Conservation (phyloP, 2,888 invertebrate genomes). For the Catocala nupta region DNA sequence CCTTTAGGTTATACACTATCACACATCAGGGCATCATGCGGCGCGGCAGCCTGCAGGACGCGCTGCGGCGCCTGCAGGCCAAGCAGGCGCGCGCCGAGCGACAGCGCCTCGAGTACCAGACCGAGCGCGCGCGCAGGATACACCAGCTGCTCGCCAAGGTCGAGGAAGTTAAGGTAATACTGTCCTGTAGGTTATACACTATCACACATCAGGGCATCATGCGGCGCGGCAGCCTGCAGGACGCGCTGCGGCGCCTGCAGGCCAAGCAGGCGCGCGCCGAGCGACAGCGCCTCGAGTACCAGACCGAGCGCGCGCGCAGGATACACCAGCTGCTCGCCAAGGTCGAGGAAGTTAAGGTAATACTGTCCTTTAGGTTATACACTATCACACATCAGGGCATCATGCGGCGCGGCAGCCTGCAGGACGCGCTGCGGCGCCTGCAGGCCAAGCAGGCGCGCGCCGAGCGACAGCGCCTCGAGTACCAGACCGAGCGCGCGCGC, state of each 20-base stretch:
- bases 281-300: conserved; percentile 93
- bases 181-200: no score
- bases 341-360: conserved; percentile 92
- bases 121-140: conserved; percentile 94
- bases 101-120: conserved; percentile 93
- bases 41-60: conserved; percentile 94
- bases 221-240: conserved; percentile 93
- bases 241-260: conserved; percentile 93
- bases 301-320: conserved; percentile 94
- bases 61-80: conserved; percentile 92
- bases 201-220: conserved; percentile 90
- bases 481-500: conserved; percentile 94
- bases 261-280: conserved; percentile 97
- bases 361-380: no score
- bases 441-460: conserved; percentile 97
- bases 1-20: no score
- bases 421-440: conserved; percentile 92
- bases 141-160: conserved; percentile 95
- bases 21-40: conserved; percentile 92
- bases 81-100: conserved; percentile 97
- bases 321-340: conserved; percentile 94
- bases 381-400: conserved; percentile 89
- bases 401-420: conserved; percentile 93
- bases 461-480: conserved; percentile 93
- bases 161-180: conserved; percentile 90